Conservation (phyloP, 2,113 vertebrate genomes). For the Collichthys lucidus region DNA sequence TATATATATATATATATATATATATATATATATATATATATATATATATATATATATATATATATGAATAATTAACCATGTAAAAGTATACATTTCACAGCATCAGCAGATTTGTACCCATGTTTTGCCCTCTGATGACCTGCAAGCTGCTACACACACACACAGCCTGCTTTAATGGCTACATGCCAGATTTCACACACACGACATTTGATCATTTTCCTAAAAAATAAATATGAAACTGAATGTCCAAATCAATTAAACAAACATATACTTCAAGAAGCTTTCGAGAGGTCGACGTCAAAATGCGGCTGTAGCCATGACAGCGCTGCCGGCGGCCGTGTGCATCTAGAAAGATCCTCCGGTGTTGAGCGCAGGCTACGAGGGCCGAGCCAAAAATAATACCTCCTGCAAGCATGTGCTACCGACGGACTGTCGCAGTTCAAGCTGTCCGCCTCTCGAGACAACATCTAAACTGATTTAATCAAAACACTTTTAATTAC, state of each 20-base stretch:
- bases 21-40: too few species aligned
- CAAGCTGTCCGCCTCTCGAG: too few species aligned
- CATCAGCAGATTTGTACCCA: neutral
- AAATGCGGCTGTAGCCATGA: constrained; percentile 57
- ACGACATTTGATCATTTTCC: too few species aligned
- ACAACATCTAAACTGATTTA: neutral
- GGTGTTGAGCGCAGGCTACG: constrained; percentile 13
- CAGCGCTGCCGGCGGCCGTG: constrained; percentile 38
- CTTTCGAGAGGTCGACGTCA: neutral
- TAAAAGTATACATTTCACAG: neutral
- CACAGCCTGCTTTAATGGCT: neutral
- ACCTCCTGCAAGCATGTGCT: constrained; percentile 49
- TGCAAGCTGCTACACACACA: neutral
- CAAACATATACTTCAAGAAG: neutral
- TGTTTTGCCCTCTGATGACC: neutral
- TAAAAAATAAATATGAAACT: too few species aligned
- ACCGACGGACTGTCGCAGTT: neutral
- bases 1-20: too few species aligned
- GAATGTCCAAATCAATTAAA: too few species aligned
- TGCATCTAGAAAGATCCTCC: constrained; percentile 73
- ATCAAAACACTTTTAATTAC: neutral
- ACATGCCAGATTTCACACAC: neutral
- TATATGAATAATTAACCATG: neutral
- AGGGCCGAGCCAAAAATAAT: constrained; percentile 52
- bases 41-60: too few species aligned